Base-by-base conservation (phyloP, 2,888 invertebrate species). In the Cheilosia variabilis region DNA sequence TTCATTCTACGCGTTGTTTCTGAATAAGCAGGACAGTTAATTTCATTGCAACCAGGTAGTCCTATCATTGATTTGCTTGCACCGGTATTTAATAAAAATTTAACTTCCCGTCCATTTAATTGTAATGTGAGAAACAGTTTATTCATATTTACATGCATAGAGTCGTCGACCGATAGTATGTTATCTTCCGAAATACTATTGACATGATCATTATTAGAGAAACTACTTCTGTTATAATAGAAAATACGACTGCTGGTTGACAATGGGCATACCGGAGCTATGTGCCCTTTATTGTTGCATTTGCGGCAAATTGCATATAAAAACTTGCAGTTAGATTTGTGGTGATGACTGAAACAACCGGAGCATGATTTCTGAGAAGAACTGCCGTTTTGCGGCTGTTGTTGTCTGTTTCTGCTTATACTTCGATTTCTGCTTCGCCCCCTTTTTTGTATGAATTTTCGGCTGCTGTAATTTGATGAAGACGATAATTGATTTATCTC, bases 31-130 rank as follows among this genome's bases (percentile, higher is more conserved):
- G 43, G 63, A 41, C 47, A 57, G 17, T 19, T n/a, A 4, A 75
- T 57, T 34, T 22, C 65, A 15, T 57, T 75, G 34, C 13, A 75
- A 13, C 75, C 52, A 2, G 72, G n/a, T 22, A 72, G 53, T 13
- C 55, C 43, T 47, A 72, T 31, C 43, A 62, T 72, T n/a, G 72
- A 72, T 45, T 45, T 62, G 17, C 53, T 75, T 4, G 76, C 66
- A 31, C 60, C 76, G 24, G 66, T 75, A 27, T 75, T 58, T 7
- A 75, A 27, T 45, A 75, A 58, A 24, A 75, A 65, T 17, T 75
- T 65, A 17, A 66, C 31, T 9, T 57, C 50, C 37, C 19, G 10
- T 4, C 22, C 22, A 62, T 77, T 69, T 45, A 77, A n/a, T 47
- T 60, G 47, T n/a, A 77, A 41, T 37, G 43, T 62, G 5, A 60